Evolutionary conservation across 2,888 invertebrate species (phyloP), one percentile per base, ranked within the genome.

Genomic region (Sinodicranocentrus sp.): DNA sequence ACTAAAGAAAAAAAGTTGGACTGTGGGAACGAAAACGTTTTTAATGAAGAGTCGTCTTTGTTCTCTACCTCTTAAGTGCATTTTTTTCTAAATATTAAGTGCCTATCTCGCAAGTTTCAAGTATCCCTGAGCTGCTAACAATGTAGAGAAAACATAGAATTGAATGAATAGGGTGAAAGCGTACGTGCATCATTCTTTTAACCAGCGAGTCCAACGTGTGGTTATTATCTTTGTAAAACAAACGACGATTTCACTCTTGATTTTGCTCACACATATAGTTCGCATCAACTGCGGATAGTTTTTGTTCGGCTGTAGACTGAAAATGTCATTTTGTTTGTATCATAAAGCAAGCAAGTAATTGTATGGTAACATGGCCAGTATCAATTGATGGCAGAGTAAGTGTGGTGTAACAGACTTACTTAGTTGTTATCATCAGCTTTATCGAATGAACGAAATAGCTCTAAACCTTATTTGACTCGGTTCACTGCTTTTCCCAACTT

Each of bases 211-310:
- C n/a, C n/a, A n/a, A n/a, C n/a, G n/a, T n/a, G n/a, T n/a, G n/a
- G n/a, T n/a, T n/a, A n/a, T 65, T 76, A 76, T 76, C 76, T 76
- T 28, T 21, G 52, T 52, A 52, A 39, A 76, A 67, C 65, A 76
- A 76, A 77, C 68, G 57, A 68, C 77, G 68, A 77, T 77, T 77
- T 57, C 39, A 77, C 77, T 77, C 57, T 68, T 77, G 77, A 77
- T 68, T 67, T 68, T 25, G 57, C 67, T 54, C 67, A 21, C 67
- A 54, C 65, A 76, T 75, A 28, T 63, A 48, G 75, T 44, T 39
- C 39, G 48, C 39, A 17, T 21, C 33, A 63, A 33, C 21, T 44
- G 25, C 28, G 17, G n/a, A 26, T 8, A 21, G 23, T 57, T 68
- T 28, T 28, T 48, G 68, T 26, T 26, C 33, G 19, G 17, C 19